phyloP scores from a whole-genome alignment of 2,113 vertebrate genomes.

The Baryphthengus martii region DNA sequence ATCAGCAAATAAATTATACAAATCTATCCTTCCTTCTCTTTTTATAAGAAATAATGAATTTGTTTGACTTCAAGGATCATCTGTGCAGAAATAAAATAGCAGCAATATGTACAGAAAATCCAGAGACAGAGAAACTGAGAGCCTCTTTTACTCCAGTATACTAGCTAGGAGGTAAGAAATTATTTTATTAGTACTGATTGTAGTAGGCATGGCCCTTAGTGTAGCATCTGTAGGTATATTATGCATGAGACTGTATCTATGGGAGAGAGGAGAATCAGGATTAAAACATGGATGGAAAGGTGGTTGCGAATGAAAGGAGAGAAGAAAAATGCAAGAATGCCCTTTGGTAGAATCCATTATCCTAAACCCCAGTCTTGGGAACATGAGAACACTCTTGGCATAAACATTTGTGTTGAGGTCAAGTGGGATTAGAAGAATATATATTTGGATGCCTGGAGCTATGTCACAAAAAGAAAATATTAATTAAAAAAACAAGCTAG shows the following conservation, averaged over 20 bases:
- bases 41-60: neutral
- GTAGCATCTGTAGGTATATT: conserved; percentile 18
- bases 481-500: conserved; percentile 68
- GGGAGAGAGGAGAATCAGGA: neutral
- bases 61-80: neutral
- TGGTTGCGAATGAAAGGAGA: conserved; percentile 31
- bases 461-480: conserved; percentile 59
- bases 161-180: neutral
- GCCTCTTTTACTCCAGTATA: neutral
- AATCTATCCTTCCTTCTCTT: neutral
- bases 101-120: neutral
- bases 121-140: neutral
- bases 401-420: conserved; percentile 67
- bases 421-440: conserved; percentile 69
- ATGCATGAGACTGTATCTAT: neutral
- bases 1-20: neutral
- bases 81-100: neutral
- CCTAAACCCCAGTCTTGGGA: conserved; percentile 58
- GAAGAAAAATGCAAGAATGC: conserved; percentile 54
- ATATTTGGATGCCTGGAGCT: conserved; percentile 51
- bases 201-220: neutral
- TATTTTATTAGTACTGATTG: neutral
- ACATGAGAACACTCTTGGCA: conserved; percentile 63
- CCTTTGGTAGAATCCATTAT: conserved; percentile 67
- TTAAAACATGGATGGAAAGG: conserved; percentile 26